Evolutionary conservation across 2,113 vertebrate species (phyloP).

Genomic region (Pachycephala philippinensis): DNA sequence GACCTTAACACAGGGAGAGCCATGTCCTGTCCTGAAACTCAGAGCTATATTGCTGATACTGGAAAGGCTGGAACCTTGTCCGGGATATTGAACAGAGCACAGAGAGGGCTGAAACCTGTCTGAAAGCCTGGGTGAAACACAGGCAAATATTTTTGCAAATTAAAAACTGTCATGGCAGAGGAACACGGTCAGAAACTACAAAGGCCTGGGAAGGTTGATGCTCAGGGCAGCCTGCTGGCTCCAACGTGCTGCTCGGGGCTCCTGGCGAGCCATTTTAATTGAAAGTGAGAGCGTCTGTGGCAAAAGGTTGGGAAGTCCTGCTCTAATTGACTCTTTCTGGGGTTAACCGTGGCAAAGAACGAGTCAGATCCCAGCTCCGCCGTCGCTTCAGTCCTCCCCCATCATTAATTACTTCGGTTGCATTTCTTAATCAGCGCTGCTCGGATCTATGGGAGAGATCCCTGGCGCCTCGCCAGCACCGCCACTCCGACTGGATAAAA

Average conservation of each 20-base stretch:
- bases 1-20: not conserved
- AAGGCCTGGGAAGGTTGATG: not conserved
- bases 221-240: slow-evolving; percentile 30
- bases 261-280: slow-evolving; percentile 34
- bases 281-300: slow-evolving; percentile 1
- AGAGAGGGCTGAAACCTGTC: not conserved
- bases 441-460: not conserved
- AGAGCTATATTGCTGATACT: not conserved
- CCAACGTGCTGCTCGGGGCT: not conserved
- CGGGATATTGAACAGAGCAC: not conserved
- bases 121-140: not conserved
- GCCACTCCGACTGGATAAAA: slow-evolving; percentile 9
- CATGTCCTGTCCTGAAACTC: not conserved
- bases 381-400: not conserved
- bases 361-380: not conserved
- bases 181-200: not conserved
- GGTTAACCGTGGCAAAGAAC: not conserved
- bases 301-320: slow-evolving; percentile 48
- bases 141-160: slow-evolving; percentile 4
- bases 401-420: slow-evolving; percentile 48
- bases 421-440: slow-evolving; percentile 29
- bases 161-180: not conserved
- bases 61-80: not conserved
- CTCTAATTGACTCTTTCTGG: slow-evolving; percentile 54
- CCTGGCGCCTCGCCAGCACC: not conserved